A percentile compares a stretch with the other conserved stretches of the same genome.
Conservation (phyloP, 2,797 vertebrate genomes). For the Pygocentrus nattereri region DNA sequence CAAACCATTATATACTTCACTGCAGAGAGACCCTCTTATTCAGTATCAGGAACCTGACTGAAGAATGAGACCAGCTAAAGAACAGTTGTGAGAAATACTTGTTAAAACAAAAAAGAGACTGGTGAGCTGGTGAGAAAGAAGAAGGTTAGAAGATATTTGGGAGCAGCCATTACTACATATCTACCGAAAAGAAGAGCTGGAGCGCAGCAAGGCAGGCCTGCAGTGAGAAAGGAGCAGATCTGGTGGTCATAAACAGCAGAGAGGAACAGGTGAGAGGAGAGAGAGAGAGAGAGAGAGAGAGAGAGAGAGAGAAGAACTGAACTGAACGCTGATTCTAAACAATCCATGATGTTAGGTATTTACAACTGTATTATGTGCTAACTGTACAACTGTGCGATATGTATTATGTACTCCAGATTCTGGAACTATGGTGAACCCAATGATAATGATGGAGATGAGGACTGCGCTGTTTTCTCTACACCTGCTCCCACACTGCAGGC, state of each 20-base stretch:
- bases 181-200: not conserved
- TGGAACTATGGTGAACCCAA: not conserved
- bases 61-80: not conserved
- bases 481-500: too few species aligned
- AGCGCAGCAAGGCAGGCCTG: not conserved
- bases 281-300: not conserved
- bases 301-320: too few species aligned
- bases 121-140: too few species aligned
- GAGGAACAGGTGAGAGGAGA: not conserved
- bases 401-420: too few species aligned
- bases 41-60: not conserved
- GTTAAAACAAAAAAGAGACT: too few species aligned
- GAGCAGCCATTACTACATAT: not conserved
- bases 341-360: too few species aligned
- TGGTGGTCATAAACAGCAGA: not conserved
- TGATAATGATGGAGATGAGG: not conserved
- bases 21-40: not conserved
- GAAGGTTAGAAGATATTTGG: not conserved
- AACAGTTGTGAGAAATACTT: too few species aligned
- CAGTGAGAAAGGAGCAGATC: not conserved
- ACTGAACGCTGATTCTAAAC: too few species aligned
- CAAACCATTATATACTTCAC: not conserved
- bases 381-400: too few species aligned
- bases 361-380: too few species aligned
- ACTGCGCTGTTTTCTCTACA: not conserved